phyloP scores from a whole-genome alignment of 2,113 vertebrate genomes.

The Tychaedon coryphoeus region DNA sequence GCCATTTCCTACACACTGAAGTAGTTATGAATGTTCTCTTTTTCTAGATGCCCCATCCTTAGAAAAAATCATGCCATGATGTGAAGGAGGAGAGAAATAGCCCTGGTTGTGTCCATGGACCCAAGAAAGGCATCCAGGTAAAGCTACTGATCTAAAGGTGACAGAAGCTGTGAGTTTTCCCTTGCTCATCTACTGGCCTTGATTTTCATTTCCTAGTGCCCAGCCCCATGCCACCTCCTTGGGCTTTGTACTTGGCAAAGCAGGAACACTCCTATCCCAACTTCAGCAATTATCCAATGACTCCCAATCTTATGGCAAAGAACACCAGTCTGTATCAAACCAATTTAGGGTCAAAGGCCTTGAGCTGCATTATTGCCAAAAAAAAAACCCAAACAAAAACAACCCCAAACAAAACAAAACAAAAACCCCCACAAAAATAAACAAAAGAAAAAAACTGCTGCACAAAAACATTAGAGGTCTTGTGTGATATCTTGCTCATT shows the following conservation, averaged over 20 bases:
- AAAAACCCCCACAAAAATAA: neutral
- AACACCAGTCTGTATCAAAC: neutral
- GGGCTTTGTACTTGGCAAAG: neutral
- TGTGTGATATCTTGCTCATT: neutral
- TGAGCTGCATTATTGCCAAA: neutral
- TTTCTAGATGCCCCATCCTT: neutral
- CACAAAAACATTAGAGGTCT: neutral
- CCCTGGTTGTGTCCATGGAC: neutral
- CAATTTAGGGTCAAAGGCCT: neutral
- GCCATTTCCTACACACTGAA: neutral
- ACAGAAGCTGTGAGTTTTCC: neutral
- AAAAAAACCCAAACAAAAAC: neutral
- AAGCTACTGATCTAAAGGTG: neutral
- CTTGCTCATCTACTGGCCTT: neutral
- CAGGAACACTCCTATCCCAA: neutral
- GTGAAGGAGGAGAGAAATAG: neutral
- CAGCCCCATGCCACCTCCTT: neutral
- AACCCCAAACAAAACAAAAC: neutral
- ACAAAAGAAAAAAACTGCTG: neutral
- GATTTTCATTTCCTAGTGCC: neutral
- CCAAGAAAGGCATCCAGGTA: neutral
- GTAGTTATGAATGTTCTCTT: neutral
- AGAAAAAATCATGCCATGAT: neutral
- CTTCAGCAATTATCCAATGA: neutral
- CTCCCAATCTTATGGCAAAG: neutral